Evolutionary conservation across 2,113 vertebrate genomes (phyloP).

Genomic region (Ochotona curzoniae): DNA sequence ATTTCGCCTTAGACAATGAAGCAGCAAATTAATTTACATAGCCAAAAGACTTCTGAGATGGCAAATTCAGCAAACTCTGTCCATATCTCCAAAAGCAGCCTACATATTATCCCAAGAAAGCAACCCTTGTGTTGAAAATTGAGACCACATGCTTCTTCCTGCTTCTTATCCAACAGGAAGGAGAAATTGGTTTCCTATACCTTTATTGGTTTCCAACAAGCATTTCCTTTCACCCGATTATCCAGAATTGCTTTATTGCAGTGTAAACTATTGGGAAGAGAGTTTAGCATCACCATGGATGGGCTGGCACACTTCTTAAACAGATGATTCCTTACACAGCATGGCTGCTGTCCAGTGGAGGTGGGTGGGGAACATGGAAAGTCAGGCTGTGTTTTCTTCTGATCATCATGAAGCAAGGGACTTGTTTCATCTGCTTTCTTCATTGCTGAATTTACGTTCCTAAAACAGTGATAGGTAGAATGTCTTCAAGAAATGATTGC

Average conservation of each 20-base stretch:
- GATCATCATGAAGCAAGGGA: not conserved
- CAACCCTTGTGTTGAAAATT: not conserved
- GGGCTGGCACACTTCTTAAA: not conserved
- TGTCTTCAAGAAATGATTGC: not conserved
- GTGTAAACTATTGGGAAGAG: not conserved
- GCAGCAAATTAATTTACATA: not conserved
- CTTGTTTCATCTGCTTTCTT: not conserved
- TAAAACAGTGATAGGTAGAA: not conserved
- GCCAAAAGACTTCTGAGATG: not conserved
- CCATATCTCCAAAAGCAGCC: not conserved
- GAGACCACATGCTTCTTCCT: not conserved
- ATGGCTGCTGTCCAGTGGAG: not conserved
- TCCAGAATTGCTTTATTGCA: not conserved
- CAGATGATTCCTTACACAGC: not conserved
- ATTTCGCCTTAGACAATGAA: not conserved
- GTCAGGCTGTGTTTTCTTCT: not conserved
- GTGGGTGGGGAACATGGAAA: not conserved
- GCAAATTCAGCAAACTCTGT: not conserved
- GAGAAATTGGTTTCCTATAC: not conserved
- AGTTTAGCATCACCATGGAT: not conserved
- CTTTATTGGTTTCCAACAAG: conserved; percentile 7
- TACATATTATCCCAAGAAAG: not conserved
- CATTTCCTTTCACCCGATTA: not conserved
- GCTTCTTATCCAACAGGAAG: not conserved
- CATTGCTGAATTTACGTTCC: not conserved